phyloP scores from a whole-genome alignment of 1,140 invertebrate genomes.

The Hypothenemus hampei region DNA sequence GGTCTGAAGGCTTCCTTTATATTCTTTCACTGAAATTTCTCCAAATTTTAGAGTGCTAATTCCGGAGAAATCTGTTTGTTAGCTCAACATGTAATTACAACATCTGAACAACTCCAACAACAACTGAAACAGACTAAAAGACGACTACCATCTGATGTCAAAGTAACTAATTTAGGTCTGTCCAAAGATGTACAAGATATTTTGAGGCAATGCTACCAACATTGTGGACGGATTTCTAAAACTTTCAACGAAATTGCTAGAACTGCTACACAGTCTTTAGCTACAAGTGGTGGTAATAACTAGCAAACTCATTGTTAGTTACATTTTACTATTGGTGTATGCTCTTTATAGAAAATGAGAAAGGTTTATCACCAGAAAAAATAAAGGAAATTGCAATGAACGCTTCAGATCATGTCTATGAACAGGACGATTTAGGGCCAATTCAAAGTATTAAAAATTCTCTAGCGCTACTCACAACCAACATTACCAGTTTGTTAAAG shows the following conservation, averaged over 20 bases:
- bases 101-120: conserved; percentile 71
- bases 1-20: conserved; percentile 19
- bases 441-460: conserved; percentile 71
- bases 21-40: neutral
- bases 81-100: conserved; percentile 70
- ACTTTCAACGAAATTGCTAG: conserved; percentile 60
- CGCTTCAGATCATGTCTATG: conserved; percentile 63
- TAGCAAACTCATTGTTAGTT: neutral
- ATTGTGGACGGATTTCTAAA: conserved; percentile 57
- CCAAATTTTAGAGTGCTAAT: conserved; percentile 49
- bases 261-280: conserved; percentile 53
- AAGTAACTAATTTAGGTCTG: conserved; percentile 57
- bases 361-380: conserved; percentile 57
- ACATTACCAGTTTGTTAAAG: conserved; percentile 61
- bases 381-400: conserved; percentile 64
- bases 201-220: conserved; percentile 53
- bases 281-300: conserved; percentile 50
- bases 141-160: conserved; percentile 62
- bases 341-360: conserved; percentile 49
- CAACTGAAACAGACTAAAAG: conserved; percentile 77
- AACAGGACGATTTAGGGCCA: conserved; percentile 77
- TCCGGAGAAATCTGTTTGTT: conserved; percentile 65
- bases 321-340: neutral
- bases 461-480: conserved; percentile 50
- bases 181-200: conserved; percentile 59